Evolutionary conservation across 2,113 vertebrate genomes (phyloP), one percentile per base, ranked within the genome.

Genomic region (Caranx ignobilis): DNA sequence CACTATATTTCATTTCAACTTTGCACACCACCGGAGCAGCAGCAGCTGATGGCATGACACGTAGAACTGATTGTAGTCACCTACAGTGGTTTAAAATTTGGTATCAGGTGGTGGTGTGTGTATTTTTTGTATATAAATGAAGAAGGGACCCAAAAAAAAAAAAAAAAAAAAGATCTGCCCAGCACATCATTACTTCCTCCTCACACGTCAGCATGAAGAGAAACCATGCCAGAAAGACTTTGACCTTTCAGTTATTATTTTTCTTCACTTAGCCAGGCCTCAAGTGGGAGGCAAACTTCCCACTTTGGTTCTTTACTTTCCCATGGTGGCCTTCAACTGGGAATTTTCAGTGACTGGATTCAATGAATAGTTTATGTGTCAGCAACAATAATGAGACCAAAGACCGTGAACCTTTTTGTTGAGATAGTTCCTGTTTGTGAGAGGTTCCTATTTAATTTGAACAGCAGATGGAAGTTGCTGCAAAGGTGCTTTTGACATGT

Each of bases 201-300:
- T 82, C 8, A 0, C 0, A 34, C 18, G 31, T 16, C 7, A 32
- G 11, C 6, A 15, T 47, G 55, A 35, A 52, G 43, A n/a, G 52
- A 59, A 67, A 37, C n/a, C 2, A n/a, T 31, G 4, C 15, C 18
- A 52, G 34, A 11, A 26, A 31, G 9, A 67, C 63, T 74, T 56
- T 77, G 65, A 80, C 74, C 71, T 85, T 85, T 76, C 79, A 10
- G 26, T 75, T 31, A 11, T 26, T 26, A 48, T 6, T 32, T 8
- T 34, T 72, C 64, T 35, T 66, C 5, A 39, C 52, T 64, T 16
- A 41, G 15, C 55, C 39, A 71, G 3, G 63, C 55, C 9, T 16
- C 12, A 39, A 13, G 64, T 31, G 47, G 54, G 60, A n/a, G 55
- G 61, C 11, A 37, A 48, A 68, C 10, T 47, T 57, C 37, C 57